Evolutionary conservation across 1,140 invertebrate species (phyloP), one percentile per base, ranked within the genome.

Genomic region (Drosophila nigrodunni): DNA sequence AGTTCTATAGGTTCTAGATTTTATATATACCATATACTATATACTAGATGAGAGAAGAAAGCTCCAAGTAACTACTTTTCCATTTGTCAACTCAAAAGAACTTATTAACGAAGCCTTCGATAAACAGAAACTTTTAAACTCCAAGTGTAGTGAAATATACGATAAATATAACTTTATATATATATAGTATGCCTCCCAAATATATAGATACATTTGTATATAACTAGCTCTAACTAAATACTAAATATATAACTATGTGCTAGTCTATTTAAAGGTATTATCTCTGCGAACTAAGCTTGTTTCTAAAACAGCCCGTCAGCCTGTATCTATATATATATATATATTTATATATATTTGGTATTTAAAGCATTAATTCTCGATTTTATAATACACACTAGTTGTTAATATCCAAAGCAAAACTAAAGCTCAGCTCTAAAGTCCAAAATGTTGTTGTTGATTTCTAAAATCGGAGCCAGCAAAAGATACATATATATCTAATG

Each of bases 101-200:
- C 90, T 91, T 91, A 91, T 88, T 90, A 91, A 86, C 61, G 87
- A 85, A 90, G 90, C 90, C 90, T 91, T 91, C 78, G 71, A 83
- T 90, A 78, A 85, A 58, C 11, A 59, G 13, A 61, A 52, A 78
- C 81, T 85, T 89, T 89, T 85, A 76, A 89, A 90, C 85, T 89
- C 86, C 85, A 89, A 89, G 71, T 85, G 80, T 89, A 89, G 86
- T 78, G 62, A 68, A 59, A 76, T 82, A 74, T 60, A 87, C 59
- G 58, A 50, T 61, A 67, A 39, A 58, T 37, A 50, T 80, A 78
- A 86, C 67, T 37, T 21, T 21, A 66, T 3, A 54, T 60, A 68
- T 46, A 54, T 62, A 69, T 67, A 57, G 57, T 57, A 67, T 41
- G 47, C 34, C 43, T 41, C 52, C 70, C 57, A 39, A 41, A 60